Evolutionary conservation across 2,888 invertebrate genomes (phyloP).

Genomic region (Dicyrtoma fusca): DNA sequence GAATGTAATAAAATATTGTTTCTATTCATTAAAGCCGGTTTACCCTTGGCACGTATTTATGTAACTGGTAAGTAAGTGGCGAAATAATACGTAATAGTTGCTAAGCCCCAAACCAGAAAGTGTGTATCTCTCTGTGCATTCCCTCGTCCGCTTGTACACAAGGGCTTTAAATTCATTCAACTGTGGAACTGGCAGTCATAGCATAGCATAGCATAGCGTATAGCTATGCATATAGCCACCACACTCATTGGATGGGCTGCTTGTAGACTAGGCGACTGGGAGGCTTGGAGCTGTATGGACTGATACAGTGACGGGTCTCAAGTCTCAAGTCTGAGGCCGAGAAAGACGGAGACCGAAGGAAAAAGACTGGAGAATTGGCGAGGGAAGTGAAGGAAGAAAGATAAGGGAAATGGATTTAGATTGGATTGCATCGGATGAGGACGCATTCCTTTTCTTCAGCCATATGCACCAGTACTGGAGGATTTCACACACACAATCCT

Average conservation of each 20-base stretch:
- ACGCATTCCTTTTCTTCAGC: conserved; percentile 27
- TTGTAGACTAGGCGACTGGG: neutral
- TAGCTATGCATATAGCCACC: neutral
- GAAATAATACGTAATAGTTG: too few relatives aligned
- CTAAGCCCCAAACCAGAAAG: too few relatives aligned
- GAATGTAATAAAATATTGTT: too few relatives aligned
- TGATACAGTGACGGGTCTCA: too few relatives aligned
- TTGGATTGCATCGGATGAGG: conserved; percentile 34
- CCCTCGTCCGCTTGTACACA: neutral
- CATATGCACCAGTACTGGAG: conserved; percentile 1
- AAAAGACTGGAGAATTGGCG: conserved; percentile 5
- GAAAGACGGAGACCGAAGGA: neutral
- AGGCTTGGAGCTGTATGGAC: too few relatives aligned
- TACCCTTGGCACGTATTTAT: too few relatives aligned
- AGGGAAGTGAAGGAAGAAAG: conserved; percentile 23
- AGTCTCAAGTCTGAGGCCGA: neutral
- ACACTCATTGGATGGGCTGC: neutral
- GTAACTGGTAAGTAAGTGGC: too few relatives aligned
- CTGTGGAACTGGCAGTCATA: neutral
- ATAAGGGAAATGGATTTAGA: conserved; percentile 40
- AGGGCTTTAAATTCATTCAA: conserved; percentile 23
- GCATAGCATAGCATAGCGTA: too few relatives aligned
- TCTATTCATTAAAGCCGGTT: too few relatives aligned
- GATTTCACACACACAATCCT: neutral
- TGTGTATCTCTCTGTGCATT: too few relatives aligned